phyloP scores from a whole-genome alignment of 2,888 invertebrate genomes.

The Apodemia mormo region DNA sequence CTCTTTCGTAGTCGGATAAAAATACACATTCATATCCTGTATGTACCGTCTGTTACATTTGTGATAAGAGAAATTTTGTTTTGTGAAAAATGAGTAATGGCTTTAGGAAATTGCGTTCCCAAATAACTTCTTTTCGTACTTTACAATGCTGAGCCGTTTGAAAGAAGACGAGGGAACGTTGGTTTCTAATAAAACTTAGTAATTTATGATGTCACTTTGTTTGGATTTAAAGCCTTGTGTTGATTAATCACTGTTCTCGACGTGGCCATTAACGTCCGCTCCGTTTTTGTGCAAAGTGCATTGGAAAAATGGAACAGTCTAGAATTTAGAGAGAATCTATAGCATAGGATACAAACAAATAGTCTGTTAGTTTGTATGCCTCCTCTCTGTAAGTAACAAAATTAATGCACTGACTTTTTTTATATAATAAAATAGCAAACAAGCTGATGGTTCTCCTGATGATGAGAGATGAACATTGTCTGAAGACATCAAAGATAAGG shows the following conservation, averaged over 20 bases:
- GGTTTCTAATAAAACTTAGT: conserved; percentile 57
- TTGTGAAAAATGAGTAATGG: conserved; percentile 70
- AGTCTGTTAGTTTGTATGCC: no score
- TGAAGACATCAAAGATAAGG: no score
- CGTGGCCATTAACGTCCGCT: conserved; percentile 19
- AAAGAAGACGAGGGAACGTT: conserved; percentile 54
- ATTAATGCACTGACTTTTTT: no score
- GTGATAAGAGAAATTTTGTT: conserved; percentile 37
- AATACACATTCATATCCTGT: neutral
- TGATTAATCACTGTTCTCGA: conserved; percentile 35
- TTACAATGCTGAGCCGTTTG: conserved; percentile 58
- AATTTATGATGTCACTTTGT: conserved; percentile 58
- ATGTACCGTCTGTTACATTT: neutral
- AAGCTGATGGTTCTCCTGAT: no score
- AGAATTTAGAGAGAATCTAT: neutral
- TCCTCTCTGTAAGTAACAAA: no score
- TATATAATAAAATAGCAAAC: no score
- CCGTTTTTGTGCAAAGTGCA: conserved; percentile 7
- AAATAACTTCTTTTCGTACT: conserved; percentile 70
- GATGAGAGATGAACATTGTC: no score
- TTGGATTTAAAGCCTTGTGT: conserved; percentile 45
- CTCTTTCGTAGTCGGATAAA: neutral
- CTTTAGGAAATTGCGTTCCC: conserved; percentile 68
- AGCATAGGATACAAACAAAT: neutral
- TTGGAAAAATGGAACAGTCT: neutral